A percentile compares a stretch with the other conserved stretches of the same genome.
Conservation (phyloP, 2,888 invertebrate species). For the Steinernema scapterisci region DNA sequence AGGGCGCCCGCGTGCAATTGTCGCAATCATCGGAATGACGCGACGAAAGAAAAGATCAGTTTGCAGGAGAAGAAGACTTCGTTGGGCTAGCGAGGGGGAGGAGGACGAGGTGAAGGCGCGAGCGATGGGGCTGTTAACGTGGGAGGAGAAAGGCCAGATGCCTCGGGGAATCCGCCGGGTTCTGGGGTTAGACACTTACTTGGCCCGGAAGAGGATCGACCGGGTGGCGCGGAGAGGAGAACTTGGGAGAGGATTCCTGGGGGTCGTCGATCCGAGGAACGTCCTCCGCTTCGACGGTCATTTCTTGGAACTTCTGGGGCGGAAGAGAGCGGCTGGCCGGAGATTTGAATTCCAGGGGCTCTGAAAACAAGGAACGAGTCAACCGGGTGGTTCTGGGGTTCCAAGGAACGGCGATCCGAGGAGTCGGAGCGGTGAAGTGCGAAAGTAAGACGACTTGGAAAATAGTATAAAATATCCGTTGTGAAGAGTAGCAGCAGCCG, state of each 20-base stretch:
- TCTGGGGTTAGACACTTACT: not conserved
- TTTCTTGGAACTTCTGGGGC: not conserved
- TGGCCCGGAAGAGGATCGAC: not conserved
- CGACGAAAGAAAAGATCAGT: slow-evolving; percentile 20
- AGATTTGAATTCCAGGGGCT: not conserved
- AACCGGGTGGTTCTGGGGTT: not conserved
- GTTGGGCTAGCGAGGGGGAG: not conserved
- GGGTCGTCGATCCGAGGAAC: slow-evolving; percentile 19
- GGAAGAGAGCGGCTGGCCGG: not conserved
- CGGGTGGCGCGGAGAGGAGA: slow-evolving; percentile 1
- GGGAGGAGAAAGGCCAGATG: no score
- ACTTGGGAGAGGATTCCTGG: not conserved
- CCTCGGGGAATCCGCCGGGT: not conserved
- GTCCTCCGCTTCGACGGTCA: slow-evolving; percentile 30
- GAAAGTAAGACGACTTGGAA: slow-evolving; percentile 27
- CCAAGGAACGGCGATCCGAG: not conserved
- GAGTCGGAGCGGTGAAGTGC: not conserved
- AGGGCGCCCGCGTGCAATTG: slow-evolving; percentile 18
- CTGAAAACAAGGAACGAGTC: not conserved
- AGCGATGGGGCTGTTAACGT: not conserved
- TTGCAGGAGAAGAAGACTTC: slow-evolving; percentile 8
- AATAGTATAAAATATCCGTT: slow-evolving; percentile 30
- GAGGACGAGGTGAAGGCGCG: not conserved
- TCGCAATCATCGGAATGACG: slow-evolving; percentile 25
- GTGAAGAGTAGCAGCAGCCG: slow-evolving; percentile 15